Evolutionary conservation across 2,797 vertebrate genomes (phyloP).

Genomic region (Nasua narica): DNA sequence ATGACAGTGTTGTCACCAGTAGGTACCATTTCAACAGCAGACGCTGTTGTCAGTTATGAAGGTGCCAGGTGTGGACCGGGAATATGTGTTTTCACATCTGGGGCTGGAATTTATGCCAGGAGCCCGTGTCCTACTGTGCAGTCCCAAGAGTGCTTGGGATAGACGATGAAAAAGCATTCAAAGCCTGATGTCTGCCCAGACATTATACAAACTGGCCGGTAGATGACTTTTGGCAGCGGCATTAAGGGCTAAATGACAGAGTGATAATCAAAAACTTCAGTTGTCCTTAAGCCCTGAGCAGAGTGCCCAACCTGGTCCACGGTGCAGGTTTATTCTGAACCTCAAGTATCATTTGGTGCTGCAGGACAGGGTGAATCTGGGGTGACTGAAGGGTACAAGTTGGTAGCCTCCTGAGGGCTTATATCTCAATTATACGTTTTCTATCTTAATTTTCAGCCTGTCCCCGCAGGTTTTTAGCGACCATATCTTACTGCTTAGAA

Average conservation of each 20-base stretch:
- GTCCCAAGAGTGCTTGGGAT: neutral
- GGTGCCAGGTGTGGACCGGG: too few species aligned
- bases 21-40: too few species aligned
- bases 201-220: neutral
- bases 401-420: neutral
- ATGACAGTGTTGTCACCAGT: too few species aligned
- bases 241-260: neutral
- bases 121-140: neutral
- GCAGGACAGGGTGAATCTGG: neutral
- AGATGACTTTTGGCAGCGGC: neutral
- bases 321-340: neutral
- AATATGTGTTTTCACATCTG: neutral
- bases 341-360: neutral
- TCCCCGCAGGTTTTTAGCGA: neutral
- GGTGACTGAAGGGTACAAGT: neutral
- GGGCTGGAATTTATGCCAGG: neutral
- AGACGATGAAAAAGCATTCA: neutral
- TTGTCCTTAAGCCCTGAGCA: neutral
- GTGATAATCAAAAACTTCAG: neutral
- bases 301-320: too few species aligned
- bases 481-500: slow-evolving; percentile 3
- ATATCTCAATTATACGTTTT: neutral
- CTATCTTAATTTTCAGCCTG: neutral
- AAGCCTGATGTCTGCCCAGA: neutral
- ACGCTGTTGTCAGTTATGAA: too few species aligned